Base-by-base conservation (phyloP, 37 sponge, comb jelly and placozoan genomes). In the Bolinopsis microptera region DNA sequence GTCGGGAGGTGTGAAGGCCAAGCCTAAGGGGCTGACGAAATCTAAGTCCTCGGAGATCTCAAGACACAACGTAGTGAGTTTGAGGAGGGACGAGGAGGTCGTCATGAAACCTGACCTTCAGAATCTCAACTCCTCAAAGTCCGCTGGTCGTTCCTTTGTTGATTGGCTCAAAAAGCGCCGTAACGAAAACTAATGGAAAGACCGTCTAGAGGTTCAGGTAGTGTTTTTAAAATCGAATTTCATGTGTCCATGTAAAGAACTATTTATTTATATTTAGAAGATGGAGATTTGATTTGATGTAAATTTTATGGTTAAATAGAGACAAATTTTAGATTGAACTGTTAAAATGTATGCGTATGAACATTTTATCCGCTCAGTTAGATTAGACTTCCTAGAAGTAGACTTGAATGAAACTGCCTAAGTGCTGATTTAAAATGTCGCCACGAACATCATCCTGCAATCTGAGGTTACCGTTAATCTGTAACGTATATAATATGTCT, bases 41-140 rank as follows among this genome's bases (percentile, higher is more conserved):
- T 80, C 82, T 34, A 31, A 35, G 23, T 80, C 82, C 23, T 80
- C 82, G 9, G 82, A 80, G 37, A 80, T 34, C 38, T 30, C 35
- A 8, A 33, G 37, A 80, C 35, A 35, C 23, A 31, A 34, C 23
- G 82, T 80, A 3, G 37, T 31, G 38, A 80, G 37, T 34, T 28
- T 72, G 26, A n/a, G 31, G 31, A 33, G 1, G 37, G 38, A 16
- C 1, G 82, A 33, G 38, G 38, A 80, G 82, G 35, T 35, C 82
- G 82, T 80, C 23, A 80, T 80, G 82, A 80, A 80, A 22, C 82
- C 82, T 3, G 82, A 80, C 82, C 74, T 70, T 22, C 28, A 70
- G 74, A 70, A 70, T n/a, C 74, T 70, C 1, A 33, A 80, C 82
- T 5, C 38, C 33, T 35, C 35, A 9, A 80, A 80, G 37, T 33